Percentiles rank a stretch among this genome's conserved stretches.
Conservation (phyloP, 2,888 invertebrate genomes). For the Alcis repandata region DNA sequence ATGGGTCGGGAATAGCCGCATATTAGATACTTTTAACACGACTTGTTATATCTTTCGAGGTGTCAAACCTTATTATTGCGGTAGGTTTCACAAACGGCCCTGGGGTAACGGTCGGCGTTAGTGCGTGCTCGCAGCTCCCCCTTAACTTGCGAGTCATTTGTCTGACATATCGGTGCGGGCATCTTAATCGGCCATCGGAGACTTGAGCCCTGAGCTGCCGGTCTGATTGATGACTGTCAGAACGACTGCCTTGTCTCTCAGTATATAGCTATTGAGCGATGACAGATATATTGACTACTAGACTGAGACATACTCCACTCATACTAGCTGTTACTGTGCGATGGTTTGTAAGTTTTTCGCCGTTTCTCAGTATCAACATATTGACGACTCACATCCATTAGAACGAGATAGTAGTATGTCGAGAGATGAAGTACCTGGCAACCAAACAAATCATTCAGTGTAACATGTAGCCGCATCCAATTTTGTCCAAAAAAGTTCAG, state of each 20-base stretch:
- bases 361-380: too few species aligned
- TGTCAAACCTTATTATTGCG: too few species aligned
- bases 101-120: not conserved
- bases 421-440: too few species aligned
- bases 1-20: too few species aligned
- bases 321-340: too few species aligned
- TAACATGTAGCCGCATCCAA: too few species aligned
- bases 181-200: constrained; percentile 33
- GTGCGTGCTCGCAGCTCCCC: constrained; percentile 6
- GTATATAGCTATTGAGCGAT: constrained; percentile 12
- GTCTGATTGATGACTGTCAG: constrained; percentile 36
- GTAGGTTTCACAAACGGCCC: not conserved
- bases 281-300: constrained; percentile 34
- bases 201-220: constrained; percentile 32
- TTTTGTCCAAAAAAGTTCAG: not conserved
- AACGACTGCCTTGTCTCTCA: constrained; percentile 9
- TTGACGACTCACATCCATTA: too few species aligned
- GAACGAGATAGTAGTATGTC: too few species aligned
- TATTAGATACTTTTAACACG: too few species aligned
- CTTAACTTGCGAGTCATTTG: constrained; percentile 18
- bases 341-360: too few species aligned
- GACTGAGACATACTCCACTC: not conserved
- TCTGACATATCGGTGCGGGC: constrained; percentile 9
- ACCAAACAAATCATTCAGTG: too few species aligned
- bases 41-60: too few species aligned